A percentile compares a stretch with the other conserved stretches of the same genome.
These are phyloP conservation scores for Mus pahari DNA, from an alignment of 2,113 vertebrate species.

Conservation along the genomic window DNA sequence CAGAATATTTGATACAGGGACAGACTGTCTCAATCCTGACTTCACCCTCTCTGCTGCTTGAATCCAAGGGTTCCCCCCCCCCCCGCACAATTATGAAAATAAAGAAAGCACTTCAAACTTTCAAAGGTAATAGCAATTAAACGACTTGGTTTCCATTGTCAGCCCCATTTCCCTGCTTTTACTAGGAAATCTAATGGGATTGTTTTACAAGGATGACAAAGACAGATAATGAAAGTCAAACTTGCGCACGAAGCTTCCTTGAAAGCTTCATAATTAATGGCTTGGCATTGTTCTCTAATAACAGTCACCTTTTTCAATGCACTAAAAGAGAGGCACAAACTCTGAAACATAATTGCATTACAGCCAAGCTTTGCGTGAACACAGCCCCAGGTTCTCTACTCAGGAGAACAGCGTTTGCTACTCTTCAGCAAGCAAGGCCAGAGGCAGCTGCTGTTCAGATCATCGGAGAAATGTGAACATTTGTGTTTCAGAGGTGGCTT, in stretches of 20 bases:
- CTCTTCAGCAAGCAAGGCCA: neutral
- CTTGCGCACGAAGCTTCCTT: slow-evolving; percentile 57
- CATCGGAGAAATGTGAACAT: neutral
- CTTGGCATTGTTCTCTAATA: slow-evolving; percentile 69
- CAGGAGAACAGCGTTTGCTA: slow-evolving; percentile 11
- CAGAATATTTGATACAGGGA: neutral
- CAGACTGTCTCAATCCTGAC: neutral
- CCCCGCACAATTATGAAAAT: slow-evolving; percentile 19
- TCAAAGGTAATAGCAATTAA: slow-evolving; percentile 69
- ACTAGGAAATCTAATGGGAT: slow-evolving; percentile 58
- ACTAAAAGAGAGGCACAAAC: neutral
- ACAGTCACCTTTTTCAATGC: slow-evolving; percentile 44
- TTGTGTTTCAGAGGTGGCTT: neutral
- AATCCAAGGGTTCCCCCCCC: slow-evolving; percentile 42
- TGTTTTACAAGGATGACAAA: slow-evolving; percentile 70
- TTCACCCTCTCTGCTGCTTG: neutral
- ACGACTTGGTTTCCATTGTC: slow-evolving; percentile 52
- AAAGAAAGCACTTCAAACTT: slow-evolving; percentile 43
- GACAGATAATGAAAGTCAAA: slow-evolving; percentile 64
- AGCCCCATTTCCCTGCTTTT: slow-evolving; percentile 37
- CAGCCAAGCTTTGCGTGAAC: neutral
- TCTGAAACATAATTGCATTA: slow-evolving; percentile 21
- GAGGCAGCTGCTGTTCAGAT: neutral
- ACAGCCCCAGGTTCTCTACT: neutral
- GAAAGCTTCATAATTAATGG: slow-evolving; percentile 65